Conservation (phyloP, 2,797 vertebrate genomes). For the Choloepus didactylus region DNA sequence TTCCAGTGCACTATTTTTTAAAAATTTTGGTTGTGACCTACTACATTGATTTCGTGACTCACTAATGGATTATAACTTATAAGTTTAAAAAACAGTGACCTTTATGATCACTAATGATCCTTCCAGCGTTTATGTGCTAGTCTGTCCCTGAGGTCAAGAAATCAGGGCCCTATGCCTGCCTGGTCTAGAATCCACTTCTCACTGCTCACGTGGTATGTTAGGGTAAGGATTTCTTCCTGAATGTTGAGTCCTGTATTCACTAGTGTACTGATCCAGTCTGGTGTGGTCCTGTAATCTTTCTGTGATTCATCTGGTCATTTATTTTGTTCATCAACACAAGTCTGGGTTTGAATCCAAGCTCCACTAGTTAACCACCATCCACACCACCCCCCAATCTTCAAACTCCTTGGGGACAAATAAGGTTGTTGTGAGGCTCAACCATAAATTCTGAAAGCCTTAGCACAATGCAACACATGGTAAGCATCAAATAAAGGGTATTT, state of each 20-base stretch:
- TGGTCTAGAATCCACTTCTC: background rate
- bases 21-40: background rate
- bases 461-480: background rate
- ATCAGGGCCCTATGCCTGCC: background rate
- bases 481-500: background rate
- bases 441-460: background rate
- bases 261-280: background rate
- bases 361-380: background rate
- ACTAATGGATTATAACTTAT: background rate
- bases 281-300: background rate
- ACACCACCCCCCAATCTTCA: background rate
- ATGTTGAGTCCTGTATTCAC: background rate
- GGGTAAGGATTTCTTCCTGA: background rate
- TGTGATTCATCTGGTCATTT: background rate
- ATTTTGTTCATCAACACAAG: slow-evolving; percentile 29
- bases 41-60: background rate
- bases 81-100: background rate
- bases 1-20: background rate
- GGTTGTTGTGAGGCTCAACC: background rate
- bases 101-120: background rate
- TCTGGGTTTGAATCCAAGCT: background rate
- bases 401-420: background rate
- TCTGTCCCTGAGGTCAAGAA: background rate
- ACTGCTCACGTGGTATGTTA: background rate
- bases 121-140: background rate